Evolutionary conservation across 2,113 vertebrate species (phyloP), one percentile per base, ranked within the genome.

Genomic region (Amazona vittata): DNA sequence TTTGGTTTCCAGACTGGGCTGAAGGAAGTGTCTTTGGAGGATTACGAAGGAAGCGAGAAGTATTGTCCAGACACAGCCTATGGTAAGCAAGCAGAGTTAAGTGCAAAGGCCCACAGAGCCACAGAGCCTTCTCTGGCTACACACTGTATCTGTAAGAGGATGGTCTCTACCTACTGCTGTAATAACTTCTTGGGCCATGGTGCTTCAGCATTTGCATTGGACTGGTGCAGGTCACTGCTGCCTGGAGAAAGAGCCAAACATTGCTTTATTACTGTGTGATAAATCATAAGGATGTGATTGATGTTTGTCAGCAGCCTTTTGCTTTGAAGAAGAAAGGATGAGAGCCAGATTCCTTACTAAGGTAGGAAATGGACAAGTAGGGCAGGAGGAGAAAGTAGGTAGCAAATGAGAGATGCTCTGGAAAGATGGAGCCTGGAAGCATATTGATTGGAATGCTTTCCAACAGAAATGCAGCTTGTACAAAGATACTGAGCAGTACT

Each of bases 11-110:
- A 98, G 98, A 86, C 96, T 91, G 97, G 93, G 64, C 86, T 95
- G 90, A 98, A 93, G 77, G 98, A 98, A 57, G 50, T 75, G 25
- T 90, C 96, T 65, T 33, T 74, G 86, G 97, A 97, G 50, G 93
- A 98, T 62, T 87, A 77, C 19, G 96, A 98, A 92, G 97, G 69
- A 92, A 93, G 82, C 0, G 98, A 98, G 82, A 97, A 98, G 67
- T 98, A 98, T 83, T 98, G 83, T 92, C 94, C 99, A 10, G 98
- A 98, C 90, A 99, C 98, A 2, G 96, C 98, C 10, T 99, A 99
- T 11, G 99, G 99, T 99, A 96, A 98, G 98, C 94, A 55, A 92
- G 63, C 65, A 69, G 47, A 64, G 57, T 69, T 79, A 71, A 87
- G 89, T 43, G 41, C 39, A 71, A 37, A 80, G 82, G 52, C 52